A percentile compares a stretch with the other conserved stretches of the same genome.
phyloP scores from a whole-genome alignment of 2,888 invertebrate species.

The Thysanoteuthis rhombus region DNA sequence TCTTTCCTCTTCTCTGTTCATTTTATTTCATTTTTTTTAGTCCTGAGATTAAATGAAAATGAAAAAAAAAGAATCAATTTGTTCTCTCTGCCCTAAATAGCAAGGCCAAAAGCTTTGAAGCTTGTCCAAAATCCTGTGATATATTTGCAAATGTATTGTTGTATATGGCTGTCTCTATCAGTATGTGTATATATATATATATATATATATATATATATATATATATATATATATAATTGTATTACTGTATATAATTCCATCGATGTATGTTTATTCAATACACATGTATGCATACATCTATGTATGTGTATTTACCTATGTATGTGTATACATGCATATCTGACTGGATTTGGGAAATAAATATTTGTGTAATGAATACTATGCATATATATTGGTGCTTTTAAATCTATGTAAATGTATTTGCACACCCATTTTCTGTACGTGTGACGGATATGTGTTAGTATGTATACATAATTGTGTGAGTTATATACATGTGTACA shows the following conservation, averaged over 20 bases:
- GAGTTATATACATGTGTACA: too few species aligned
- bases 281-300: neutral
- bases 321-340: neutral
- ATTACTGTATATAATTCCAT: too few species aligned
- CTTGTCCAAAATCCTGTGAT: neutral
- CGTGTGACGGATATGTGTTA: too few species aligned
- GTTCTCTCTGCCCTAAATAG: neutral
- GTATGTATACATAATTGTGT: too few species aligned
- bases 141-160: neutral
- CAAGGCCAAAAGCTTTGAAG: conserved; percentile 12
- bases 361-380: too few species aligned
- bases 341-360: too few species aligned
- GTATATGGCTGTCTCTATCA: neutral
- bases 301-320: neutral
- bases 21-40: neutral
- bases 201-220: neutral
- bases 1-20: neutral
- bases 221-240: too few species aligned
- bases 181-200: neutral
- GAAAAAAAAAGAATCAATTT: neutral
- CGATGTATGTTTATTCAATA: too few species aligned
- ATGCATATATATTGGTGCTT: too few species aligned
- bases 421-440: too few species aligned
- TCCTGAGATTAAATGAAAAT: neutral
- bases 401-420: too few species aligned